Evolutionary conservation across 2,113 vertebrate genomes (phyloP).

Genomic region (Pipa parva): DNA sequence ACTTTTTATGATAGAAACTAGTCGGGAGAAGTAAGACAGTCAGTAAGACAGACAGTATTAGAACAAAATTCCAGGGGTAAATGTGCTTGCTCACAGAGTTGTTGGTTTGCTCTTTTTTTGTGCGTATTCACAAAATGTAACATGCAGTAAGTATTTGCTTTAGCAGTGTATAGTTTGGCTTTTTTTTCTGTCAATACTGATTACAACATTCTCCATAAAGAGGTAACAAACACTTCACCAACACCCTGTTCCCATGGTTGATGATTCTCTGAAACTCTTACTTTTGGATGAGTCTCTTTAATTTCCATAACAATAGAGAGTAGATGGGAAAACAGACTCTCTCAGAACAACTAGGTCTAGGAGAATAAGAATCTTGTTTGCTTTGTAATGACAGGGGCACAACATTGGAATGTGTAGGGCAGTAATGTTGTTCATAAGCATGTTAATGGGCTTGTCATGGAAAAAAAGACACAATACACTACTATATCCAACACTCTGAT

Average conservation of each 20-base stretch:
- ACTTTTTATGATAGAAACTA: too few relatives aligned
- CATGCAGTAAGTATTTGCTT: too few relatives aligned
- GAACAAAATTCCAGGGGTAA: too few relatives aligned
- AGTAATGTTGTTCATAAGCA: constrained; percentile 21
- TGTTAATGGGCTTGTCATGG: constrained; percentile 24
- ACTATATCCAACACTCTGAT: constrained; percentile 31
- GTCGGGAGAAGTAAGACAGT: too few relatives aligned
- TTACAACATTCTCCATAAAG: too few relatives aligned
- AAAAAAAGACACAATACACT: constrained; percentile 26
- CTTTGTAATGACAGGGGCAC: constrained; percentile 31
- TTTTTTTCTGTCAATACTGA: too few relatives aligned
- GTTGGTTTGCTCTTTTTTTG: too few relatives aligned
- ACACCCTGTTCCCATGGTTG: constrained; percentile 18
- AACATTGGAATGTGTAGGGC: constrained; percentile 25
- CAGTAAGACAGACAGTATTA: too few relatives aligned
- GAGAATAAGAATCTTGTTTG: constrained; percentile 29
- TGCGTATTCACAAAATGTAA: too few relatives aligned
- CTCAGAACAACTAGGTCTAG: constrained; percentile 16
- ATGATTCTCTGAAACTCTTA: constrained; percentile 29
- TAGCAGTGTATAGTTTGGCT: too few relatives aligned
- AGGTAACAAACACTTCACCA: too few relatives aligned
- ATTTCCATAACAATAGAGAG: constrained; percentile 35
- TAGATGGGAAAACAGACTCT: constrained; percentile 25
- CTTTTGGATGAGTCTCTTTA: constrained; percentile 30
- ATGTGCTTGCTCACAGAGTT: too few relatives aligned